phyloP scores from a whole-genome alignment of 2,797 vertebrate genomes.

The Onychomys arenicola region DNA sequence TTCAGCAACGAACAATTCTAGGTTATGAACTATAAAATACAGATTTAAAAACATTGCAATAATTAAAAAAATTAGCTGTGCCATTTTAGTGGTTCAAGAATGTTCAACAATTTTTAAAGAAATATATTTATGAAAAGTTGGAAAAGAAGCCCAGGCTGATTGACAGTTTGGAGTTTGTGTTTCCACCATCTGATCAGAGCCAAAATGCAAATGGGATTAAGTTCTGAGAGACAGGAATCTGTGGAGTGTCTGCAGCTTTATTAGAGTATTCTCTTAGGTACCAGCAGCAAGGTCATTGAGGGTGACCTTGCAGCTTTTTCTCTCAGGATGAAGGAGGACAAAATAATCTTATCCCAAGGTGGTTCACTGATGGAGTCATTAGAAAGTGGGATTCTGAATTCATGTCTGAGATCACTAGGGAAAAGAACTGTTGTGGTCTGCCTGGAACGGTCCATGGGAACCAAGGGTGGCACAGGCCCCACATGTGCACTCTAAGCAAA shows the following conservation, averaged over 20 bases:
- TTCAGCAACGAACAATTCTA: slow-evolving; percentile 62
- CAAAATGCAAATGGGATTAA: slow-evolving; percentile 84
- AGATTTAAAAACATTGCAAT: slow-evolving; percentile 54
- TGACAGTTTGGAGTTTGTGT: slow-evolving; percentile 83
- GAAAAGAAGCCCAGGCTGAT: slow-evolving; percentile 82
- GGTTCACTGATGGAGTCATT: not conserved
- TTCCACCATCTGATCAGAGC: slow-evolving; percentile 81
- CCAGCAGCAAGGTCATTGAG: slow-evolving; percentile 47
- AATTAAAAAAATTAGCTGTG: slow-evolving; percentile 67
- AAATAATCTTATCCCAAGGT: slow-evolving; percentile 34
- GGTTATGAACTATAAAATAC: slow-evolving; percentile 55
- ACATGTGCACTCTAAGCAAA: slow-evolving; percentile 46
- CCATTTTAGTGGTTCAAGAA: slow-evolving; percentile 66
- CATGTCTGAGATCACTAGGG: not conserved
- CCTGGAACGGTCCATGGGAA: not conserved
- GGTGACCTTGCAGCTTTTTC: not conserved
- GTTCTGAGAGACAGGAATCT: slow-evolving; percentile 82
- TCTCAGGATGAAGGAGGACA: not conserved
- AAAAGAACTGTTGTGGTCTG: not conserved
- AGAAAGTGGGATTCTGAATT: not conserved
- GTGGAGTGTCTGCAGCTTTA: slow-evolving; percentile 71
- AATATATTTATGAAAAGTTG: slow-evolving; percentile 81
- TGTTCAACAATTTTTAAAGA: slow-evolving; percentile 73
- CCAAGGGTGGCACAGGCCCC: slow-evolving; percentile 1
- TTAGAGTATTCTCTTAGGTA: slow-evolving; percentile 71